phyloP scores from a whole-genome alignment of 2,888 invertebrate genomes.

The Cephus pulcher region DNA sequence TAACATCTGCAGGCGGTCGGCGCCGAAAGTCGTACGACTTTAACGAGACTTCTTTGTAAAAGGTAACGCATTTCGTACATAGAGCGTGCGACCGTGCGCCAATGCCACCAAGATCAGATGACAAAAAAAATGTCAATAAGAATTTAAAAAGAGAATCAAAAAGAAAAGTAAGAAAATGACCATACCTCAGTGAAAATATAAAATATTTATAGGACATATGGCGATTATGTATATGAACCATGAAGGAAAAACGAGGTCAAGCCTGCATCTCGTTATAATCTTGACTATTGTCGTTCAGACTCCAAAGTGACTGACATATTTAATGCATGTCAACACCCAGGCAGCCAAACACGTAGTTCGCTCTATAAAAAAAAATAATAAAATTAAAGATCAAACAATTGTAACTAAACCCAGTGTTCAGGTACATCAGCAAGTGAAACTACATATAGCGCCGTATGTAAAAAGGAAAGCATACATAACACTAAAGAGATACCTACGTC shows the following conservation, averaged over 20 bases:
- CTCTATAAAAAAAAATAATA: neutral
- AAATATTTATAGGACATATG: slow-evolving; percentile 17
- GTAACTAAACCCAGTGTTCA: neutral
- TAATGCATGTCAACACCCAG: neutral
- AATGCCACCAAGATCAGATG: too few species aligned
- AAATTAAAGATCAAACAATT: neutral
- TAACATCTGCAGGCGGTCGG: neutral
- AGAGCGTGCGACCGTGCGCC: too few species aligned
- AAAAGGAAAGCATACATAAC: neutral
- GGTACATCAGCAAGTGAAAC: neutral
- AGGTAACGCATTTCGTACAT: neutral
- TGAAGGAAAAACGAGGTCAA: neutral
- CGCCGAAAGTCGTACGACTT: neutral
- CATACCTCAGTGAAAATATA: slow-evolving; percentile 9
- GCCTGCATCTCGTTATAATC: slow-evolving; percentile 20
- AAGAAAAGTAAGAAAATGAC: neutral
- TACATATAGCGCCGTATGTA: neutral
- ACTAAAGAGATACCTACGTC: neutral
- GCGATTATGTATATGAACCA: neutral
- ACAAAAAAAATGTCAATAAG: slow-evolving; percentile 15
- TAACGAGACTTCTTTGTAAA: neutral
- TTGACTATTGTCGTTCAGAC: slow-evolving; percentile 20
- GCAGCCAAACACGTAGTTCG: neutral
- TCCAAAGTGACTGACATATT: neutral
- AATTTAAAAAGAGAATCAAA: neutral